Percentiles rank a stretch among this genome's conserved stretches.
Evolutionary conservation across 1,140 invertebrate species (phyloP).

Genomic region (Lordiphosa clarofinis): DNA sequence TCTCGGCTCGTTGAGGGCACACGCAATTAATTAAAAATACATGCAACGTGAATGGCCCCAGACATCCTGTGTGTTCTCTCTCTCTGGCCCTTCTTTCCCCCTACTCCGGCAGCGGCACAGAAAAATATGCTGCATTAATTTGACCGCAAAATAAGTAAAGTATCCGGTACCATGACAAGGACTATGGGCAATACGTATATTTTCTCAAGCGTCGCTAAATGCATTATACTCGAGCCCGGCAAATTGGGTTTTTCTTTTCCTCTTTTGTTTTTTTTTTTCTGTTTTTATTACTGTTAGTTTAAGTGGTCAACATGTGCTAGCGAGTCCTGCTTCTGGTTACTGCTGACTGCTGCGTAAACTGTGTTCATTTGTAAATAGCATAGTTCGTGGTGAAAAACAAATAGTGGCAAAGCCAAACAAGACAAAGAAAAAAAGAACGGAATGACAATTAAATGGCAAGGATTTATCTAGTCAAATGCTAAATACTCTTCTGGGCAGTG

Average conservation of each 20-base stretch:
- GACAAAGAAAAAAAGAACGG: conserved; percentile 12
- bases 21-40: conserved; percentile 76
- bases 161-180: conserved; percentile 23
- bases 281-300: conserved; percentile 1
- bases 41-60: conserved; percentile 61
- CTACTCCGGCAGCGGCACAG: conserved; percentile 10
- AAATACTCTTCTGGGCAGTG: neutral
- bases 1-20: conserved; percentile 6
- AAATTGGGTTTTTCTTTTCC: conserved; percentile 11
- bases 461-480: neutral
- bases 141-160: conserved; percentile 58
- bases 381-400: conserved; percentile 40
- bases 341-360: conserved; percentile 37
- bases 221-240: conserved; percentile 44
- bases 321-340: conserved; percentile 17
- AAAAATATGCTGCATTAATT: conserved; percentile 56
- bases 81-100: neutral
- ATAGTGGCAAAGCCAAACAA: conserved; percentile 30
- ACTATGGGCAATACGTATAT: conserved; percentile 22
- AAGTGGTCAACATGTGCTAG: conserved; percentile 35
- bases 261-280: conserved; percentile 5
- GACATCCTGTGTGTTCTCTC: conserved; percentile 35
- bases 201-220: conserved; percentile 50
- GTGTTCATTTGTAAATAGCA: conserved; percentile 51
- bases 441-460: neutral